These are phyloP conservation scores for Apodemia zela DNA, from an alignment of 2,888 invertebrate species.

Conservation along the genomic window DNA sequence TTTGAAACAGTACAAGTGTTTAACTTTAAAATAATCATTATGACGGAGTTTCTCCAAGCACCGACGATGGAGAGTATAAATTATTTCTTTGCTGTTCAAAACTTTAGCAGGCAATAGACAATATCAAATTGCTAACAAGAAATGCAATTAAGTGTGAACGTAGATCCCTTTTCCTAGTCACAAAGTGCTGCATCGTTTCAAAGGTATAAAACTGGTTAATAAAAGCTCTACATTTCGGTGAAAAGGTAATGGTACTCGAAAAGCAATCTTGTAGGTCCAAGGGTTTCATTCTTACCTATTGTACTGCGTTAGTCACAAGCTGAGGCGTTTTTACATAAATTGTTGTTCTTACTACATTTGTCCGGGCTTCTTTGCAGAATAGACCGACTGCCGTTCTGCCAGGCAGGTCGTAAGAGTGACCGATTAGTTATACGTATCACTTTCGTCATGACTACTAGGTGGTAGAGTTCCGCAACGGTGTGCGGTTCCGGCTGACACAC, in stretches of 20 bases:
- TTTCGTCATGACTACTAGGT: too few species aligned
- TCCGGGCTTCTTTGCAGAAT: too few species aligned
- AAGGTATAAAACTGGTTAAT: constrained; percentile 48
- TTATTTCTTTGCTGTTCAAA: constrained; percentile 2
- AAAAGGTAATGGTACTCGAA: constrained; percentile 64
- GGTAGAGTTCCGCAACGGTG: too few species aligned
- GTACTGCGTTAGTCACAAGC: constrained; percentile 33
- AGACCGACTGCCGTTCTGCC: too few species aligned
- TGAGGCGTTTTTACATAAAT: constrained; percentile 18
- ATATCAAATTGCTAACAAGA: constrained; percentile 18
- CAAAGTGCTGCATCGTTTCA: constrained; percentile 26
- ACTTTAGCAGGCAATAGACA: not conserved
- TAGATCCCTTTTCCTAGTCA: constrained; percentile 20
- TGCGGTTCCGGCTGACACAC: too few species aligned
- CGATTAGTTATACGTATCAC: too few species aligned
- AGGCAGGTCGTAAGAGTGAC: too few species aligned
- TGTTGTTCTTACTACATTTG: too few species aligned
- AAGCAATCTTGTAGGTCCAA: constrained; percentile 70
- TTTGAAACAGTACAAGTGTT: too few species aligned
- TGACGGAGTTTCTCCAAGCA: too few species aligned
- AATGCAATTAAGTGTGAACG: constrained; percentile 19
- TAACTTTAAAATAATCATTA: too few species aligned
- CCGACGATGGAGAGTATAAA: too few species aligned
- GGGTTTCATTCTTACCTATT: constrained; percentile 48
- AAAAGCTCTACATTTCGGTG: constrained; percentile 60